A percentile compares a stretch with the other conserved stretches of the same genome.
phyloP scores from a whole-genome alignment of 2,113 vertebrate species.

The Struthio camelus region DNA sequence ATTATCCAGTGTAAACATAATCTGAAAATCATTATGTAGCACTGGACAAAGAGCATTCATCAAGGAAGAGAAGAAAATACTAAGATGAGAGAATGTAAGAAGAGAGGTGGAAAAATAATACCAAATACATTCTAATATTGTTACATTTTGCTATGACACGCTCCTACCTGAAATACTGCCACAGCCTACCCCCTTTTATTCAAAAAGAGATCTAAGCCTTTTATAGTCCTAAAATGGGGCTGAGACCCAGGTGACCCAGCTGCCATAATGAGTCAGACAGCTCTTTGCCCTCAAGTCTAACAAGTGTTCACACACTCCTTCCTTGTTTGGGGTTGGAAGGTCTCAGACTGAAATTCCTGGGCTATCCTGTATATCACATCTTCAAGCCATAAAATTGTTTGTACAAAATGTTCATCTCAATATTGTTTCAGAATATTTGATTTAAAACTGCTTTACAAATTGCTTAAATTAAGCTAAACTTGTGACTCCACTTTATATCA shows the following conservation, averaged over 20 bases:
- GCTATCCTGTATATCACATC: background rate
- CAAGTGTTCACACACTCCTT: background rate
- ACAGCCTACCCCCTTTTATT: background rate
- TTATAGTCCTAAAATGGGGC: background rate
- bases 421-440: background rate
- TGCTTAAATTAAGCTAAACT: background rate
- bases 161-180: background rate
- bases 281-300: background rate
- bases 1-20: background rate
- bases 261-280: background rate
- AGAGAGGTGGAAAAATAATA: background rate
- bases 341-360: background rate
- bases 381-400: background rate
- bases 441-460: background rate
- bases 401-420: background rate
- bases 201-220: background rate
- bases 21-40: background rate
- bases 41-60: background rate
- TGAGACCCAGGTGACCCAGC: background rate
- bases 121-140: background rate
- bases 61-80: background rate
- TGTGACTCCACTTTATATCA: background rate
- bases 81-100: background rate
- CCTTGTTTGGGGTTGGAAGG: background rate
- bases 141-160: background rate